Evolutionary conservation across 1,140 invertebrate genomes (phyloP), one percentile per base, ranked within the genome.

Genomic region (silkworm (Bombyx mori)): DNA sequence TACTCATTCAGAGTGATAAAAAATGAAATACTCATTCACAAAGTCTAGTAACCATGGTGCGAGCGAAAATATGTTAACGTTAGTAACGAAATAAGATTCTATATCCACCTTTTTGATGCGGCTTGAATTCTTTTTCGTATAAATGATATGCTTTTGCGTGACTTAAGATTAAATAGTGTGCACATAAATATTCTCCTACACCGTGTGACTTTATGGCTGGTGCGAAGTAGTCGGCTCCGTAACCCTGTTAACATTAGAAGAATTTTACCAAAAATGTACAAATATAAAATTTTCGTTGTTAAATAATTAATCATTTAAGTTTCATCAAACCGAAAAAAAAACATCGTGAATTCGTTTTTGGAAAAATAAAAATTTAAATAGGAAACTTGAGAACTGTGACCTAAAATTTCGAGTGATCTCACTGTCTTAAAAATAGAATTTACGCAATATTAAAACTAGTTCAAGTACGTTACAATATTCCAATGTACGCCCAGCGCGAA

Each of bases 61-160:
- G 6, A 46, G 6, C 3, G n/a, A 46, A 46, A 46, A 46, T 8
- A 12, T 46, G 3, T 7, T 46, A 7, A 46, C 26, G 26, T 35
- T 35, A 35, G 4, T 35, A 35, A 35, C 26, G 4, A 35, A 35
- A 3, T 35, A 35, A 35, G 2, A 35, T 35, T 18, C 45, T 18
- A 22, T 54, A 44, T 47, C 44, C 76, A 83, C 92, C 92, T 63
- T 89, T 85, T 67, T 94, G 92, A 7, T 65, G 66, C 5, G 77
- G 44, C 68, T 89, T 88, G 70, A 91, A 94, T 57, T 91, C 77
- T 10, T 89, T 78, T 56, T 93, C 83, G 66, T 94, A 94, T 47
- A 94, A 82, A 65, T 89, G 89, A 60, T 91, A 92, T 6, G 79
- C 90, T 66, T 88, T 88, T 2, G 91, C 91, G 68, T 93, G 92